Evolutionary conservation across 2,888 invertebrate genomes (phyloP), one percentile per base, ranked within the genome.

Genomic region (Trileptium ribeirensis): DNA sequence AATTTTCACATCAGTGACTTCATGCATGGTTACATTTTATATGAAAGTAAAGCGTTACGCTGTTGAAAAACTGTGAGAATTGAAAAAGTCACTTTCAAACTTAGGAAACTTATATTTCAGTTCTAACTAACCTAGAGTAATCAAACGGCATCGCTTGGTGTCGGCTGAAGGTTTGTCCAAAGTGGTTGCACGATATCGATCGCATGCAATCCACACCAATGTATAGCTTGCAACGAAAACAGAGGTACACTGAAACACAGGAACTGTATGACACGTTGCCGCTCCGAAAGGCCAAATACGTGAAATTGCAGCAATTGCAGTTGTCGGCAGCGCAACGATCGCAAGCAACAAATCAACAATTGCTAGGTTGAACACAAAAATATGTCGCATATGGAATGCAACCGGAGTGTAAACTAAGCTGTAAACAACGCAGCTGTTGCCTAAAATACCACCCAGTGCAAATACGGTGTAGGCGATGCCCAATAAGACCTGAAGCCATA

Each of bases 141-240:
- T n/a, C n/a, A n/a, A n/a, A n/a, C n/a, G n/a, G n/a, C n/a, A n/a
- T n/a, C n/a, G n/a, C n/a, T n/a, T n/a, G n/a, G n/a, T n/a, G n/a
- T n/a, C n/a, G n/a, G n/a, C n/a, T n/a, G n/a, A n/a, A n/a, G n/a
- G n/a, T n/a, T n/a, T n/a, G n/a, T n/a, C n/a, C n/a, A n/a, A n/a
- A n/a, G n/a, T n/a, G 24, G 24, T 24, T 15, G 51, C 51, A 51
- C 51, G 24, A 24, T 51, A 75, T 33, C 77, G 77, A n/a, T 75
- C 77, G n/a, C n/a, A 37, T 15, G 77, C 77, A 29, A 75, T 75
- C 3, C 38, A 33, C 3, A 75, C 77, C 34, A 75, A 36, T 29
- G 77, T 75, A 75, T 38, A 75, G 39, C 77, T 75, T 2, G 77
- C 36, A 8, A 75, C 77, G 36, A 75, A 75, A 3, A 75, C 77